These are phyloP conservation scores for Thymelicus lineola DNA, from an alignment of 2,888 invertebrate species.

Conservation along the genomic window DNA sequence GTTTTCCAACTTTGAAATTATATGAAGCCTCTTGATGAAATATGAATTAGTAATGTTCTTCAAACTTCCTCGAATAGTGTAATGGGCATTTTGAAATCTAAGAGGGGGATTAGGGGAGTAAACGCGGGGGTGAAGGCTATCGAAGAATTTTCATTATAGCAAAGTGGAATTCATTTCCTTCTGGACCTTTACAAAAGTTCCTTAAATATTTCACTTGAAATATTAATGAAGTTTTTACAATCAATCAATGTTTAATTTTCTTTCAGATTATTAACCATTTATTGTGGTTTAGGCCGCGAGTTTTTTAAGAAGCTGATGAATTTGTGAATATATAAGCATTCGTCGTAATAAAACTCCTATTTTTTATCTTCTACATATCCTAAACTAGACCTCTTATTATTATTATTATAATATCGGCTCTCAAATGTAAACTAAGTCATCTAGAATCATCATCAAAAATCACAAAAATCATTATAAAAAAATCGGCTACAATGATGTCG, in stretches of 20 bases:
- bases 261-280: neutral
- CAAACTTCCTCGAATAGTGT: slow-evolving; percentile 22
- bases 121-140: neutral
- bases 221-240: slow-evolving; percentile 79
- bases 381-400: too few species aligned
- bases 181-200: slow-evolving; percentile 65
- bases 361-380: too few species aligned
- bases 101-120: slow-evolving; percentile 6
- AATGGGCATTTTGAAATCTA: slow-evolving; percentile 26
- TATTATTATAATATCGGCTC: too few species aligned
- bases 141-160: slow-evolving; percentile 34
- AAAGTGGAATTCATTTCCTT: slow-evolving; percentile 71
- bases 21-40: slow-evolving; percentile 27
- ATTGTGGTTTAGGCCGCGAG: too few species aligned
- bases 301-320: too few species aligned
- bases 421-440: too few species aligned
- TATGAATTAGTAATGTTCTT: slow-evolving; percentile 31
- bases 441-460: too few species aligned
- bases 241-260: slow-evolving; percentile 60
- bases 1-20: slow-evolving; percentile 24
- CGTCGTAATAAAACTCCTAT: too few species aligned
- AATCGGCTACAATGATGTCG: too few species aligned
- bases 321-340: too few species aligned
- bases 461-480: too few species aligned
- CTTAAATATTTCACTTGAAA: slow-evolving; percentile 60